Conservation (phyloP, 1,140 invertebrate genomes). For the Antheraea mylitta region DNA sequence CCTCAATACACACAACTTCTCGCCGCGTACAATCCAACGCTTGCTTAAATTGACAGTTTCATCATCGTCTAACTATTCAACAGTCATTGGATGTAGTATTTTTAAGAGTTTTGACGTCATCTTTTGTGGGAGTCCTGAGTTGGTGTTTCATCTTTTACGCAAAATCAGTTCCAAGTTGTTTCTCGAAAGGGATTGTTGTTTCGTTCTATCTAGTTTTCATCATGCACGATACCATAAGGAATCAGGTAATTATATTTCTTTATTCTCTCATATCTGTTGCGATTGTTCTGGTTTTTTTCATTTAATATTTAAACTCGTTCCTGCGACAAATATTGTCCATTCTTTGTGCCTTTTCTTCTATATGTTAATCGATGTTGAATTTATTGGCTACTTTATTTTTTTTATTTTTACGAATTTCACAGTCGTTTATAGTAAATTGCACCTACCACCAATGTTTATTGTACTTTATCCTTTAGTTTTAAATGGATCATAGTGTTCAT, state of each 20-base stretch:
- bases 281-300: background rate
- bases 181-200: constrained; percentile 24
- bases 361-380: too few relatives aligned
- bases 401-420: too few relatives aligned
- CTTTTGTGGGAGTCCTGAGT: constrained; percentile 15
- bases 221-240: constrained; percentile 47
- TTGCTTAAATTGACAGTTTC: constrained; percentile 22
- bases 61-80: constrained; percentile 17
- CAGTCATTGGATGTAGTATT: constrained; percentile 34
- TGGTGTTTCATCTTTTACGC: background rate
- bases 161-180: constrained; percentile 34
- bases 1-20: constrained; percentile 20
- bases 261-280: constrained; percentile 5
- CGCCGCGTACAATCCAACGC: constrained; percentile 34
- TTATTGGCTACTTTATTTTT: background rate
- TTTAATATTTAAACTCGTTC: too few relatives aligned
- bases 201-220: constrained; percentile 13
- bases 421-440: background rate
- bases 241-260: constrained; percentile 41
- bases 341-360: too few relatives aligned
- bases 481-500: background rate
- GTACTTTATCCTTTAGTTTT: background rate
- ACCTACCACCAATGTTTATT: background rate
- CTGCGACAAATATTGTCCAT: background rate
- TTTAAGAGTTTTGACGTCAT: constrained; percentile 13